These are phyloP conservation scores for Cepaea hortensis DNA, from an alignment of 2,888 invertebrate genomes.

Conservation along the genomic window DNA sequence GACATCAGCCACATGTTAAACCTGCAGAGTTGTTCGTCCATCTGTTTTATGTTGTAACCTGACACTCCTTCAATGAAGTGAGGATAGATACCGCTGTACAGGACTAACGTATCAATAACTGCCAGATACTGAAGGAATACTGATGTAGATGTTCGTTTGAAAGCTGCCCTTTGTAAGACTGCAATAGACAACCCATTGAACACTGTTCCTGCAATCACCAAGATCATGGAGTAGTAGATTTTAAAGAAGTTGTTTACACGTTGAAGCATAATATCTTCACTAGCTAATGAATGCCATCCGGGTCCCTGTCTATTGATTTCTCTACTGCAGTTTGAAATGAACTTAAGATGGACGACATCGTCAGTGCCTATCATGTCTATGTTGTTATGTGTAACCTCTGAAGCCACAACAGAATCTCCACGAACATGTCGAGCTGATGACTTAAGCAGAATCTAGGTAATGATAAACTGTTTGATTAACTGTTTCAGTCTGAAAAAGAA, in stretches of 20 bases:
- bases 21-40: slow-evolving; percentile 42
- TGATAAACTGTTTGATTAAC: no score
- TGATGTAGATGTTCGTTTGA: slow-evolving; percentile 26
- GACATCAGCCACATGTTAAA: slow-evolving; percentile 36
- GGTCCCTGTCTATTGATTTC: no score
- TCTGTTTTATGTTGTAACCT: slow-evolving; percentile 11
- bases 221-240: slow-evolving; percentile 35
- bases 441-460: no score
- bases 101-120: slow-evolving; percentile 42
- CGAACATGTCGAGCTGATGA: no score
- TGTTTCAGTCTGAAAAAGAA: no score
- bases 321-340: no score
- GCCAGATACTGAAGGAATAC: slow-evolving; percentile 48
- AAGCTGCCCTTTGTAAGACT: slow-evolving; percentile 8
- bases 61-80: slow-evolving; percentile 14
- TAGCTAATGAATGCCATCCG: no score
- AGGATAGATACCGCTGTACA: slow-evolving; percentile 43
- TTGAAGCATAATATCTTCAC: neutral
- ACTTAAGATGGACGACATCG: no score
- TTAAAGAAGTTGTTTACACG: slow-evolving; percentile 10
- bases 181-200: slow-evolving; percentile 35
- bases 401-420: no score
- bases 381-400: no score
- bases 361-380: no score
- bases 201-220: slow-evolving; percentile 30